phyloP scores from a whole-genome alignment of 2,888 invertebrate genomes.

The Hyposoter dolosus region DNA sequence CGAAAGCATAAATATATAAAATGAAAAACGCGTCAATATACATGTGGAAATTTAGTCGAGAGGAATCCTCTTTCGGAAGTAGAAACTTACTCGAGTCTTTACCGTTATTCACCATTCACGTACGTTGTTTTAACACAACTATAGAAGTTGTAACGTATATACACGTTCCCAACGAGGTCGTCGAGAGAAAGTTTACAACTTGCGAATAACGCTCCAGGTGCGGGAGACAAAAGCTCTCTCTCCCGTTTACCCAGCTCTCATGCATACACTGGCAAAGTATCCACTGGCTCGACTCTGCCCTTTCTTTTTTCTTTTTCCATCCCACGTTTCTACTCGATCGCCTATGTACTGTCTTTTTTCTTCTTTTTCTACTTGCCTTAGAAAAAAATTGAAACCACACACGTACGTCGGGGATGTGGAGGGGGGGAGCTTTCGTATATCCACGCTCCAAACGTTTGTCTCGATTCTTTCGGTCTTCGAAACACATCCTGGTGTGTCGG shows the following conservation, averaged over 20 bases:
- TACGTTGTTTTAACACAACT: not conserved
- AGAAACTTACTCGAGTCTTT: conserved; percentile 32
- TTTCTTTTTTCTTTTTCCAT: not conserved
- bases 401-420: not conserved
- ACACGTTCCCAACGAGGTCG: conserved; percentile 31
- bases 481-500: not conserved
- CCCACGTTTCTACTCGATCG: not conserved
- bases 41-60: conserved; percentile 6
- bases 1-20: not conserved
- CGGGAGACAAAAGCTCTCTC: conserved; percentile 57
- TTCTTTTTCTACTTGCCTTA: conserved; percentile 5
- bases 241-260: conserved; percentile 42
- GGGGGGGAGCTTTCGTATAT: conserved; percentile 5
- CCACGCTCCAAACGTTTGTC: conserved; percentile 19
- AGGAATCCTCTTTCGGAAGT: not conserved
- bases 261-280: conserved; percentile 24
- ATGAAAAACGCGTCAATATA: conserved; percentile 12
- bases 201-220: conserved; percentile 58
- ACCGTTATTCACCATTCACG: conserved; percentile 13
- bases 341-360: not conserved
- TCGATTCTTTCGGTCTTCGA: conserved; percentile 23
- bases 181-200: conserved; percentile 43
- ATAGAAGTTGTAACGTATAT: conserved; percentile 8
- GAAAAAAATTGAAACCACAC: conserved; percentile 11
- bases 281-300: conserved; percentile 19